phyloP scores from a whole-genome alignment of 1,140 invertebrate species.

The Limonius californicus region DNA sequence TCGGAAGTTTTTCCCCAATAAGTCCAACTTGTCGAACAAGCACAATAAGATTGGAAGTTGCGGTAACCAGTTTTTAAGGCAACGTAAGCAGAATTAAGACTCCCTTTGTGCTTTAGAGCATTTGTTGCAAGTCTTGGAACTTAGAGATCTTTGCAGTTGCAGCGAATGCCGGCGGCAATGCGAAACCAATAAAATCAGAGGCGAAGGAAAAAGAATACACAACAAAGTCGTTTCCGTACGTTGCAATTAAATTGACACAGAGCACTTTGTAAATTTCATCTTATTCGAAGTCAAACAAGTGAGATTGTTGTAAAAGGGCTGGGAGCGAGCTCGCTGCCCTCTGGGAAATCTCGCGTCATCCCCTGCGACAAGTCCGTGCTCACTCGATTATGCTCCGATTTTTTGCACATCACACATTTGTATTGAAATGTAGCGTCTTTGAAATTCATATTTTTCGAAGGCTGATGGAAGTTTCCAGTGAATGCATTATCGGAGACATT shows the following conservation, averaged over 20 bases:
- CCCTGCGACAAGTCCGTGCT: conserved; percentile 21
- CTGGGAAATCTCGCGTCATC: conserved; percentile 26
- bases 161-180: too few relatives aligned
- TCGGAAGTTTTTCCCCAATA: too few relatives aligned
- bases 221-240: conserved; percentile 9
- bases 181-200: conserved; percentile 1
- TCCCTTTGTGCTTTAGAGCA: too few relatives aligned
- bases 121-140: too few relatives aligned
- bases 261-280: conserved; percentile 27
- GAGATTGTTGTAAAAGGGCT: conserved; percentile 17
- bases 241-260: conserved; percentile 27
- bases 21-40: too few relatives aligned
- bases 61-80: too few relatives aligned
- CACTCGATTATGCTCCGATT: conserved; percentile 24
- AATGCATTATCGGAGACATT: conserved; percentile 10
- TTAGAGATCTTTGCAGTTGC: too few relatives aligned
- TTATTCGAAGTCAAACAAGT: conserved; percentile 22
- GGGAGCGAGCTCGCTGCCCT: conserved; percentile 13
- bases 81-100: too few relatives aligned
- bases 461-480: conserved; percentile 19
- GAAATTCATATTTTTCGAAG: conserved; percentile 25
- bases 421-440: conserved; percentile 25
- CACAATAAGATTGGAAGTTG: too few relatives aligned
- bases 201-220: not conserved
- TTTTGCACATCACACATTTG: conserved; percentile 21